Evolutionary conservation across 2,888 invertebrate species (phyloP).

Genomic region (Pediacus dermestoides): DNA sequence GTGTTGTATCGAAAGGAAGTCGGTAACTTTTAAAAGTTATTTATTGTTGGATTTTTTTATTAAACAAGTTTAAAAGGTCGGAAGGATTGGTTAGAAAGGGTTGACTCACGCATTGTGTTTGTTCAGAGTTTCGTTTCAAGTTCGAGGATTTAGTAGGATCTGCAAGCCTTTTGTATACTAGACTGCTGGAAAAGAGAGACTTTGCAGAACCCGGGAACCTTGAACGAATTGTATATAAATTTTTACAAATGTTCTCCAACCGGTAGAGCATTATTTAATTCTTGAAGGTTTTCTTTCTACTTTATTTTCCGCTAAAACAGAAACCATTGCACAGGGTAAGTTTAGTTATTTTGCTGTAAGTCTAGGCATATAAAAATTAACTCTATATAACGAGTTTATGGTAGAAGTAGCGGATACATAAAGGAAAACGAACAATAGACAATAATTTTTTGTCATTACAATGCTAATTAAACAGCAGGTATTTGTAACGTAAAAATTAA

Average conservation of each 20-base stretch:
- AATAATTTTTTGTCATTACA: too few relatives aligned
- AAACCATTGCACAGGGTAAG: too few relatives aligned
- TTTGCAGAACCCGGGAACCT: not conserved
- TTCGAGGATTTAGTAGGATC: conserved; percentile 8
- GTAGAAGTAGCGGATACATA: too few relatives aligned
- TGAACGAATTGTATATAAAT: conserved; percentile 1
- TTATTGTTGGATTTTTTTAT: conserved; percentile 8
- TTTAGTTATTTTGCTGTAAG: too few relatives aligned
- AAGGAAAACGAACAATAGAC: too few relatives aligned
- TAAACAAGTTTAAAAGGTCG: conserved; percentile 4
- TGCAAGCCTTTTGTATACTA: conserved; percentile 5
- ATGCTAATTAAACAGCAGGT: too few relatives aligned
- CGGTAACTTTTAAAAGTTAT: conserved; percentile 3
- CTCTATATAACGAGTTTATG: too few relatives aligned
- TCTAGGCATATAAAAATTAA: too few relatives aligned
- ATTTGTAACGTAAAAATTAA: too few relatives aligned
- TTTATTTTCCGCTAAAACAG: too few relatives aligned
- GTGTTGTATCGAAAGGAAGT: not conserved
- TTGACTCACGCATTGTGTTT: conserved; percentile 9
- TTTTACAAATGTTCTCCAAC: conserved; percentile 1
- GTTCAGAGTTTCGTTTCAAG: conserved; percentile 11
- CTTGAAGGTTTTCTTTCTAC: too few relatives aligned
- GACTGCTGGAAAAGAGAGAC: conserved; percentile 4
- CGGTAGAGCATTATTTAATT: too few relatives aligned
- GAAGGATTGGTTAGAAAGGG: conserved; percentile 6